Evolutionary conservation across 2,797 vertebrate species (phyloP), one percentile per base, ranked within the genome.

Genomic region (Sebastolobus altivelis): DNA sequence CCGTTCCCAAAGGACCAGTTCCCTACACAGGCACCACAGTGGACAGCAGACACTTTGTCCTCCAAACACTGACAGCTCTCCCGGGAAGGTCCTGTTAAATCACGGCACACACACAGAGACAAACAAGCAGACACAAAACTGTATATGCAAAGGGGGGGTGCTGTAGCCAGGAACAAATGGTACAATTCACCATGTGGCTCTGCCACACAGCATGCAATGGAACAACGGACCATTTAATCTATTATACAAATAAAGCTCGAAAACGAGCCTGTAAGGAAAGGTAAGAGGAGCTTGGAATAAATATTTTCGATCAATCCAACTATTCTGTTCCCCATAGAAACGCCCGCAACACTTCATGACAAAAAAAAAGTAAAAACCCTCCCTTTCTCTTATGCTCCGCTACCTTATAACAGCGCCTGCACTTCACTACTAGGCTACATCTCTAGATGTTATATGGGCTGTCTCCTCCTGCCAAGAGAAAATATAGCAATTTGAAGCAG

Each of bases 401-500:
- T 75, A 80, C 75, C 77, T 83, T 52, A 73, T 68, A 88, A 73
- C 81, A 75, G 29, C 13, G 37, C 65, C 59, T 22, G 33, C 75
- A 67, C 76, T 73, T 67, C 77, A 77, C 83, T 67, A 60, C 62
- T 40, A 33, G 35, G 72, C 81, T 79, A 77, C 84, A 80, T 90
- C 75, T 84, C 89, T 88, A 65, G 77, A 87, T 88, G 92, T 90
- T 92, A 87, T 91, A 93, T 82, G 80, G 75, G 66, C 89, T 71
- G 90, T 90, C 87, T 90, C 80, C 80, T 87, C 81, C 90, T 91
- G 91, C 92, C 88, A 93, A 87, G 84, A 88, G 87, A 94, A 93
- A 90, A 93, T 90, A 89, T 83, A 90, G 92, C 90, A 88, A 89
- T 92, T 93, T 94, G 86, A 93, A 92, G 88, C 90, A 85, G 91